Evolutionary conservation across 2,797 vertebrate genomes (phyloP), one percentile per base, ranked within the genome.

Genomic region (Xyrichtys novacula): DNA sequence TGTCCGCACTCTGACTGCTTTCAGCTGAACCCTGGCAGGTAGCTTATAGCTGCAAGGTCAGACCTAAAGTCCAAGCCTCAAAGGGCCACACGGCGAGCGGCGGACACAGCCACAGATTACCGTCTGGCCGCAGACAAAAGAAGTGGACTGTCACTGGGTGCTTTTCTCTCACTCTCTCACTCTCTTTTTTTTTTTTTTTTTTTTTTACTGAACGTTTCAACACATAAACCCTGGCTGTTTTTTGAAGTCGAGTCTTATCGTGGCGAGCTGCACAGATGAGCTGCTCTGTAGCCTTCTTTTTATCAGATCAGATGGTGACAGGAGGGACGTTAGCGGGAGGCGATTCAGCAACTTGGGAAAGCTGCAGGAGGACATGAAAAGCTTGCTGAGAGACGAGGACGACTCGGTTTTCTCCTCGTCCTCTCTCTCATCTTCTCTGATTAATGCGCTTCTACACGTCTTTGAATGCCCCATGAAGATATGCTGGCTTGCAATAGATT

Each of bases 301-400:
- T 83, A 84, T 90, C 87, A 72, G 76, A 87, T 88, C 71, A 78
- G 60, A 74, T 64, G 52, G 69, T 68, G 84, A 85, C 81, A 59
- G 73, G 61, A 63, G 71, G 57, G 53, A 54, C 42, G 63, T 54
- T 63, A 26, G 76, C 78, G 38, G 76, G 73, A 66, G 83, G 63
- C 73, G 44, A 86, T 65, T 85, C 73, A 80, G 79, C 71, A 66
- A 78, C 76, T 85, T 42, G 25, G 62, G 53, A 81, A 81, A 63
- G 64, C 80, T 66, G 76, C 83, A 59, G 66, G 64, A 58, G 60
- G 81, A 81, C 66, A 76, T 79, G 2, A 77, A 81, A 84, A 68
- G 78, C 65, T 67, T 60, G 72, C 65, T 52, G 62, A 63, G 74
- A 78, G 73, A 75, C 40, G 25, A 42, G 64, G 64, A 50, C 50